phyloP scores from a whole-genome alignment of 2,113 vertebrate genomes.

The Bothrops jararaca region DNA sequence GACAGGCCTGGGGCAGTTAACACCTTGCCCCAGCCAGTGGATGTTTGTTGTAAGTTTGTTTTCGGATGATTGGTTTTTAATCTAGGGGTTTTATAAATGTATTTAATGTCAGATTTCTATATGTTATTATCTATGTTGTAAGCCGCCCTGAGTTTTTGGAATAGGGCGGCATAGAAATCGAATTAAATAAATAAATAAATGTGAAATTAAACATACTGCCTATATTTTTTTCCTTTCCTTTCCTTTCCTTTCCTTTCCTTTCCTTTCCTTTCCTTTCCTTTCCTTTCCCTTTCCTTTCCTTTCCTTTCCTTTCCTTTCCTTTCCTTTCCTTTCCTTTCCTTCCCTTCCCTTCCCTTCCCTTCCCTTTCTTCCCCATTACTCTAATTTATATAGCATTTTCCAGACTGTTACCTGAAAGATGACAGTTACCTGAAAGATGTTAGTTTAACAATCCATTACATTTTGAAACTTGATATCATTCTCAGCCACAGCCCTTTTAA shows the following conservation, averaged over 20 bases:
- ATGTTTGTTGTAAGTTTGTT: too few relatives aligned
- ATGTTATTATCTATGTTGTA: too few relatives aligned
- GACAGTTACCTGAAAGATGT: neutral
- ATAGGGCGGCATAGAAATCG: too few relatives aligned
- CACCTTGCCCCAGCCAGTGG: too few relatives aligned
- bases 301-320: neutral
- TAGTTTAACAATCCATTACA: constrained; percentile 3
- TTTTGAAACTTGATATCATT: constrained; percentile 1
- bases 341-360: neutral
- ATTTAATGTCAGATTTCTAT: too few relatives aligned
- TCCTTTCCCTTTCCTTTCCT: neutral
- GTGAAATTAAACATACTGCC: neutral
- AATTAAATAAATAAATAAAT: too few relatives aligned
- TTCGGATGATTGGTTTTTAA: too few relatives aligned
- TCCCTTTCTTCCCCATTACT: constrained; percentile 3
- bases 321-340: neutral
- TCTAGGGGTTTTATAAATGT: too few relatives aligned
- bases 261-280: neutral
- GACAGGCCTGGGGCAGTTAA: too few relatives aligned
- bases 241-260: neutral
- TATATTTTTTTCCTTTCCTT: neutral
- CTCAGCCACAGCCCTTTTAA: neutral
- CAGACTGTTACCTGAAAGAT: neutral
- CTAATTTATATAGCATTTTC: constrained; percentile 5
- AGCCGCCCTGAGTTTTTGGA: too few relatives aligned